Evolutionary conservation across 2,113 vertebrate genomes (phyloP), one percentile per base, ranked within the genome.

Genomic region (Leucopsar rothschildi): DNA sequence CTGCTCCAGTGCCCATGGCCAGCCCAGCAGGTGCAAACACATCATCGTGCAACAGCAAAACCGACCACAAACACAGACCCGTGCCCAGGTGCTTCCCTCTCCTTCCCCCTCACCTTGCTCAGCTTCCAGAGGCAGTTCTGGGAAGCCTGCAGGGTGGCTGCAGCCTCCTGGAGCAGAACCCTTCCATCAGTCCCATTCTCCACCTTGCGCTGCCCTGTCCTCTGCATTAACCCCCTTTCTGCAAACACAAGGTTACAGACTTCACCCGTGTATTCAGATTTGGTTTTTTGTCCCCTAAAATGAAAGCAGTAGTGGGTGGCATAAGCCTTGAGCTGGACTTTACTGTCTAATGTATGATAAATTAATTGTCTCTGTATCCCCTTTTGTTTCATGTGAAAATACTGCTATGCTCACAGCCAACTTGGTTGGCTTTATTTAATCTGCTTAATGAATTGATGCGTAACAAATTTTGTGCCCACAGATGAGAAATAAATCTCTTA

Each of bases 1-100:
- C 82, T 33, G 84, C 70, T 82, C 57, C 87, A 73, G 20, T 0
- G 69, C 71, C 68, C 24, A 0, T 0, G 15, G 25, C 60, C 93
- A 75, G 86, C 77, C 64, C 22, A 9, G 55, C 66, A n/a, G 42
- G 33, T 0, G 1, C 76, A 11, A 27, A 28, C 33, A 22, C 17
- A 24, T 11, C 6, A 3, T 7, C 10, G 3, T 3, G 14, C 59
- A 69, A n/a, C 15, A 33, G 45, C 83, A 73, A 15, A 77, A 27
- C 22, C 1, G 3, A 25, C 39, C 4, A 1, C 8, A 1, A 6
- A 39, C 44, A 33, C 2, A 0, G 42, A 28, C 7, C 17, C 45
- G n/a, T 0, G 0, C 1, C 28, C 73, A 23, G 28, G 20, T 2
- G 23, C 68, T 39, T 12, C 37, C 33, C 13, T 39, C 57, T 23